phyloP scores from a whole-genome alignment of 1,140 invertebrate genomes.

The Chlorops oryzae region DNA sequence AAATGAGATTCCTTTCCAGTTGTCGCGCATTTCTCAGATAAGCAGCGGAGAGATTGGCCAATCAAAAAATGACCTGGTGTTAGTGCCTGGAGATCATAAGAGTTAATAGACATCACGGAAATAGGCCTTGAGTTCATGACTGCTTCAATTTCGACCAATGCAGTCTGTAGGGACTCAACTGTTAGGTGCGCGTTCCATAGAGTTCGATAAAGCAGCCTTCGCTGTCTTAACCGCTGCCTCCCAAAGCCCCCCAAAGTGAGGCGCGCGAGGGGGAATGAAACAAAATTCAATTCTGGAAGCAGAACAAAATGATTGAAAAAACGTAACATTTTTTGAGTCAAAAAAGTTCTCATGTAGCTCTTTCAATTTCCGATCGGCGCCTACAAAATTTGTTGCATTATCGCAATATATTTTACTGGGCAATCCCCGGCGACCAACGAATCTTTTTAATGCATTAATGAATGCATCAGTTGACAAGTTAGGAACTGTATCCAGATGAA shows the following conservation, averaged over 20 bases:
- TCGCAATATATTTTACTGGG: conserved; percentile 25
- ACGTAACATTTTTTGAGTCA: neutral
- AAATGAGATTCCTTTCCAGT: neutral
- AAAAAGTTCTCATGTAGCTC: neutral
- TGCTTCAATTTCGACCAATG: neutral
- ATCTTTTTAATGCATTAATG: conserved; percentile 18
- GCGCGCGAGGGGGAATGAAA: conserved; percentile 3
- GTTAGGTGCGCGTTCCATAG: neutral
- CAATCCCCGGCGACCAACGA: conserved; percentile 18
- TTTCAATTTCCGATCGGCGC: conserved; percentile 17
- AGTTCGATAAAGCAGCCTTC: neutral
- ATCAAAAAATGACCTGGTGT: neutral
- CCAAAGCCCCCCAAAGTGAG: conserved; percentile 7
- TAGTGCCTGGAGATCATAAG: neutral
- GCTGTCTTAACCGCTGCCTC: conserved; percentile 10
- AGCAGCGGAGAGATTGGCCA: neutral
- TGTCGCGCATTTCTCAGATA: too few species aligned
- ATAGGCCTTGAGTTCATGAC: neutral
- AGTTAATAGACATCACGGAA: neutral
- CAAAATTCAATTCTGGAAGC: neutral
- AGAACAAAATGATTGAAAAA: neutral
- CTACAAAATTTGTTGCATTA: conserved; percentile 39
- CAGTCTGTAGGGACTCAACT: neutral
- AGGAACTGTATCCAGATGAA: conserved; percentile 28
- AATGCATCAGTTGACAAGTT: conserved; percentile 21